These are phyloP conservation scores for Cheiracanthium punctorium DNA, from an alignment of 2,888 invertebrate genomes.

Conservation along the genomic window DNA sequence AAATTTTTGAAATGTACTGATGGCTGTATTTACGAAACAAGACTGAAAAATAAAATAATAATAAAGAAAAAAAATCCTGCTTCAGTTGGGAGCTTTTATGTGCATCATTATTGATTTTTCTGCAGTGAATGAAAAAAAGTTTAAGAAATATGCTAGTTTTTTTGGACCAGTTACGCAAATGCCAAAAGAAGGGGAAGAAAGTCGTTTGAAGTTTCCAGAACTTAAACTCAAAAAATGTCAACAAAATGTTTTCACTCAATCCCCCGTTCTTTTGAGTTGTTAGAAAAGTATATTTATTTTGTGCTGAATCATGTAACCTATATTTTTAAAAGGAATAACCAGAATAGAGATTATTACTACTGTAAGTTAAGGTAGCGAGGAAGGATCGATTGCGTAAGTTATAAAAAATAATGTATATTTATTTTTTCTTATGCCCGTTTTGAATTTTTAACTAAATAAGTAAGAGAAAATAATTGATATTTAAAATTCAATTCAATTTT, in stretches of 20 bases:
- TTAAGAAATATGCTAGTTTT: not conserved
- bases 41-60: too few relatives aligned
- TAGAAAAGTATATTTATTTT: not conserved
- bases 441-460: too few relatives aligned
- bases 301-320: too few relatives aligned
- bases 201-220: slow-evolving; percentile 13
- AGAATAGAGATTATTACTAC: too few relatives aligned
- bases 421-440: too few relatives aligned
- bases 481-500: too few relatives aligned
- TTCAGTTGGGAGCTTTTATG: slow-evolving; percentile 7
- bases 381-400: too few relatives aligned
- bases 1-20: not conserved
- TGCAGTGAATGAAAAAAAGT: not conserved
- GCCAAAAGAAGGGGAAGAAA: not conserved
- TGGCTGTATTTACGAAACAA: not conserved
- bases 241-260: not conserved
- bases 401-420: too few relatives aligned
- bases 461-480: too few relatives aligned
- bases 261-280: not conserved
- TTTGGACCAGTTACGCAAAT: slow-evolving; percentile 32
- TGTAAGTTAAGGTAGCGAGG: too few relatives aligned
- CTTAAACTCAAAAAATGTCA: slow-evolving; percentile 11
- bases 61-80: slow-evolving; percentile 11
- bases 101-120: slow-evolving; percentile 40
- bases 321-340: too few relatives aligned